Conservation (phyloP, 2,888 invertebrate genomes). For the Lumbricus terrestris region DNA sequence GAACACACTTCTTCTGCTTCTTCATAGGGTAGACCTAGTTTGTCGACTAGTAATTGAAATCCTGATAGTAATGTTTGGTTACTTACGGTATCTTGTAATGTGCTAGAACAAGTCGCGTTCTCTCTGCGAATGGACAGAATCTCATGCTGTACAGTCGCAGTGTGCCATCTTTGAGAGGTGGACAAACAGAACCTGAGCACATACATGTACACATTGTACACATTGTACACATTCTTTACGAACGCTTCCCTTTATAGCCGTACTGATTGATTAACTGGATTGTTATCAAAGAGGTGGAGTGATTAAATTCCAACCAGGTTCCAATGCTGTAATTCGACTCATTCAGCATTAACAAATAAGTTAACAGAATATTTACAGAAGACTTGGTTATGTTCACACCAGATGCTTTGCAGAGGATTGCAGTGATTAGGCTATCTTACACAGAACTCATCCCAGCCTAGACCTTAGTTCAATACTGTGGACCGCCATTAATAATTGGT, state of each 20-base stretch:
- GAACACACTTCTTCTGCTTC: neutral
- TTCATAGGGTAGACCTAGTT: neutral
- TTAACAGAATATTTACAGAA: too few relatives aligned
- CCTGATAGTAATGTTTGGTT: neutral
- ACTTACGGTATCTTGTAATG: conserved; percentile 60
- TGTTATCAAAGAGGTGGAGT: too few relatives aligned
- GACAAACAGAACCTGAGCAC: conserved; percentile 12
- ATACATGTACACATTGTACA: neutral
- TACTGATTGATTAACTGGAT: neutral
- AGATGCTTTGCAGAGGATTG: too few relatives aligned
- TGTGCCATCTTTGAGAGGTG: conserved; percentile 12
- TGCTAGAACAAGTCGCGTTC: conserved; percentile 60
- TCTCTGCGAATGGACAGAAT: conserved; percentile 62
- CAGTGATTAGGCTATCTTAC: too few relatives aligned
- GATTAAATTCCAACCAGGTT: too few relatives aligned
- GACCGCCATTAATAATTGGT: too few relatives aligned
- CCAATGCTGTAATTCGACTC: too few relatives aligned
- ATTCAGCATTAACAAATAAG: too few relatives aligned
- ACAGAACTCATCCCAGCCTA: too few relatives aligned
- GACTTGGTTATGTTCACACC: too few relatives aligned
- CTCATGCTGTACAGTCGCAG: conserved; percentile 52
- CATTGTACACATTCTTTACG: neutral
- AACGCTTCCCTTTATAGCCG: neutral
- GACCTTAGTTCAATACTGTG: too few relatives aligned
- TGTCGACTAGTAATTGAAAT: too few relatives aligned